A percentile compares a stretch with the other conserved stretches of the same genome.
These are phyloP conservation scores for Sardina pilchardus DNA, from an alignment of 2,113 vertebrate genomes.

Conservation along the genomic window DNA sequence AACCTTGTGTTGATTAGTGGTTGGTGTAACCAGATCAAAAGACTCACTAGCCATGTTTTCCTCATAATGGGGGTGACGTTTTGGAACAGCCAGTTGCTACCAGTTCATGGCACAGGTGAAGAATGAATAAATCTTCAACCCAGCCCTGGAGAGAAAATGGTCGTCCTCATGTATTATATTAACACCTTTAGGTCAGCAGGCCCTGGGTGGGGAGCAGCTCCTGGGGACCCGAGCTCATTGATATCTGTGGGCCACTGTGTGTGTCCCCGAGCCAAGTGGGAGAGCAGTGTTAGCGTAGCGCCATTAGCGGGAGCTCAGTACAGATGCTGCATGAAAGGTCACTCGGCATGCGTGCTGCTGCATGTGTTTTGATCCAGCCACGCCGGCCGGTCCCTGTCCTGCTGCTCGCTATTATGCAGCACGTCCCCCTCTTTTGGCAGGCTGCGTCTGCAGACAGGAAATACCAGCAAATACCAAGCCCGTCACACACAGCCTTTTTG, in stretches of 20 bases:
- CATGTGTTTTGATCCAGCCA: constrained; percentile 11
- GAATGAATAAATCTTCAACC: not conserved
- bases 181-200: not conserved
- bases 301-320: constrained; percentile 25
- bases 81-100: not conserved
- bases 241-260: too few relatives aligned
- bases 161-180: not conserved
- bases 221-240: constrained; percentile 29
- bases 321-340: constrained; percentile 46
- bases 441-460: constrained; percentile 35
- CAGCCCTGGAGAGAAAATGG: not conserved
- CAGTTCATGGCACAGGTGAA: not conserved
- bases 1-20: not conserved
- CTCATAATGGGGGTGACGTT: not conserved
- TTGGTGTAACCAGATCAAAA: not conserved
- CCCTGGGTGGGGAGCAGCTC: not conserved
- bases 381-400: constrained; percentile 31
- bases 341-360: constrained; percentile 30
- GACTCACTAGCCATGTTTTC: not conserved
- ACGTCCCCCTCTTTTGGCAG: constrained; percentile 36
- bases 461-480: constrained; percentile 33
- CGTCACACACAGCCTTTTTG: constrained; percentile 17
- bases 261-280: constrained; percentile 34
- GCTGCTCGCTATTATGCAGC: constrained; percentile 28
- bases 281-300: constrained; percentile 31